These are phyloP conservation scores for Vulpes vulpes DNA, from an alignment of 2,113 vertebrate species.

Conservation along the genomic window DNA sequence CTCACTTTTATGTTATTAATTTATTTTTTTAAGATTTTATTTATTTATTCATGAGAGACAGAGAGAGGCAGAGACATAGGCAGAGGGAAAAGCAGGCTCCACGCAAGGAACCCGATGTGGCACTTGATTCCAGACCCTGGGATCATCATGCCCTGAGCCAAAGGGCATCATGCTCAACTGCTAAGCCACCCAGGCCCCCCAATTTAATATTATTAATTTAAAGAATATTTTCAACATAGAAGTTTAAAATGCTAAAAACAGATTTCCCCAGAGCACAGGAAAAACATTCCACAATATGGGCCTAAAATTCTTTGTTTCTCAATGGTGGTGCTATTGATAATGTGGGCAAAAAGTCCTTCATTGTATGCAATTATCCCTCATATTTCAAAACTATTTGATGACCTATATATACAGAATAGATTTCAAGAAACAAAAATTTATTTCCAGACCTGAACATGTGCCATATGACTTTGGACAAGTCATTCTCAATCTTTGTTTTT, in stretches of 20 bases:
- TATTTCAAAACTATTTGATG: slow-evolving; percentile 14
- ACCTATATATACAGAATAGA: not conserved
- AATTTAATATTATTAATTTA: not conserved
- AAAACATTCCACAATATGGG: not conserved
- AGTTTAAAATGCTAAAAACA: not conserved
- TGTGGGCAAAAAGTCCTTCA: not conserved
- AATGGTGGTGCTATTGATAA: not conserved
- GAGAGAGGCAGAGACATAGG: too few species aligned
- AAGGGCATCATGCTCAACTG: too few species aligned
- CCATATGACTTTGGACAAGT: not conserved
- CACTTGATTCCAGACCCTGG: too few species aligned
- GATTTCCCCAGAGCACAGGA: not conserved
- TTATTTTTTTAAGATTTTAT: too few species aligned
- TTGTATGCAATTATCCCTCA: not conserved
- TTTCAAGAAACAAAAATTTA: not conserved
- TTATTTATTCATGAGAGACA: too few species aligned
- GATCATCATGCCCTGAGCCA: too few species aligned
- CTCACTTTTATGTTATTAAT: not conserved
- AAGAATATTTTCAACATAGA: not conserved
- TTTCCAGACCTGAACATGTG: not conserved
- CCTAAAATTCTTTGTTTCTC: not conserved
- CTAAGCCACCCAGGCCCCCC: too few species aligned
- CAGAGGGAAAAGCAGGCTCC: too few species aligned
- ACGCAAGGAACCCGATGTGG: too few species aligned
- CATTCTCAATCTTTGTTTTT: not conserved